These are phyloP conservation scores for Nyctereutes procyonoides DNA, from an alignment of 2,113 vertebrate genomes.

Conservation along the genomic window DNA sequence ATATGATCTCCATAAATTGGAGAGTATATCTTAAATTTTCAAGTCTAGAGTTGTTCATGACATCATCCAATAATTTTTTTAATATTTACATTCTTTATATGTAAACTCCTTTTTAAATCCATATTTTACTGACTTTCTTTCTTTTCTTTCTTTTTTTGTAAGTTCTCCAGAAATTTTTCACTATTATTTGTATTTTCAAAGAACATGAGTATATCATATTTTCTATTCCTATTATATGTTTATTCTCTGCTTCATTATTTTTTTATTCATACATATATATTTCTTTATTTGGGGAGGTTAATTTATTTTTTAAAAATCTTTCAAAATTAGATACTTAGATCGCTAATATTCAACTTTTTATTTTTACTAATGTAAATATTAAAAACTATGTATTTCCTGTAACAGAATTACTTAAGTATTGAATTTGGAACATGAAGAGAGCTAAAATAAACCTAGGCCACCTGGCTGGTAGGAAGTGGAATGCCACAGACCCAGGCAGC, in stretches of 20 bases:
- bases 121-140: background rate
- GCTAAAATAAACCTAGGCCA: background rate
- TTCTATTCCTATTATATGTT: background rate
- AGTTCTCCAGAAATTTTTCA: background rate
- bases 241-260: background rate
- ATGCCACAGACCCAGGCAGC: no score
- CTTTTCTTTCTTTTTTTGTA: background rate
- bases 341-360: background rate
- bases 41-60: background rate
- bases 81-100: background rate
- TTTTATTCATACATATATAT: background rate
- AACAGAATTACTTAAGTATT: background rate
- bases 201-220: background rate
- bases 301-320: background rate
- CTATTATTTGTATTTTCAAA: background rate
- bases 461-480: background rate
- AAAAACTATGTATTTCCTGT: background rate
- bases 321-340: background rate
- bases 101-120: background rate
- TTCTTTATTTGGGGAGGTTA: background rate
- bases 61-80: background rate
- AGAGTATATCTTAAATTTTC: background rate
- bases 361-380: background rate
- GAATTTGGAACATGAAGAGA: background rate
- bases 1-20: background rate